Conservation (phyloP, 2,797 vertebrate genomes). For the Nyctalus aviator region DNA sequence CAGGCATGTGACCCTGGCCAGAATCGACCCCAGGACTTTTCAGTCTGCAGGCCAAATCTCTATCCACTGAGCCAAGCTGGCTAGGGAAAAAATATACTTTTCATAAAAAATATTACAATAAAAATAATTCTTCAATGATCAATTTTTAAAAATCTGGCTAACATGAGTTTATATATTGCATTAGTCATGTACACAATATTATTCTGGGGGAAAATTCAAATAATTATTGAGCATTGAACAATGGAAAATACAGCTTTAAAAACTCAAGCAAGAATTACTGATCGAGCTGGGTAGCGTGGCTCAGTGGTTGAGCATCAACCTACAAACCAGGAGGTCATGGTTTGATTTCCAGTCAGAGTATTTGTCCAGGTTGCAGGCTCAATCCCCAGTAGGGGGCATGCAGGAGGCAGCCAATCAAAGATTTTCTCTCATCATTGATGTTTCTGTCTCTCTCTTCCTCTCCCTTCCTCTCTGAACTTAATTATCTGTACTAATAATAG, state of each 20-base stretch:
- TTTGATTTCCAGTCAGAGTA: neutral
- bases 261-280: neutral
- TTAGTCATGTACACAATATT: conserved; percentile 4
- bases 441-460: neutral
- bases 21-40: too few species aligned
- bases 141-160: neutral
- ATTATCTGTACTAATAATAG: too few species aligned
- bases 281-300: neutral
- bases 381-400: too few species aligned
- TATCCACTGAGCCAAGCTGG: too few species aligned
- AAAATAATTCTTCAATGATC: conserved; percentile 20
- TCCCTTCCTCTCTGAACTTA: neutral
- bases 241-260: neutral
- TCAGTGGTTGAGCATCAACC: neutral
- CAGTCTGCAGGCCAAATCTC: too few species aligned
- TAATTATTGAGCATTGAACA: neutral
- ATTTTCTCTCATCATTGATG: neutral
- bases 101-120: neutral
- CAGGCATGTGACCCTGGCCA: too few species aligned
- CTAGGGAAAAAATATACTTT: neutral
- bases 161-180: conserved; percentile 36
- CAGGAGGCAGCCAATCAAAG: neutral
- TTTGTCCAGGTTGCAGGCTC: neutral
- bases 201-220: neutral
- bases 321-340: neutral